Conservation (phyloP, 2,797 vertebrate genomes). For the Parauchenoglanis punctatus region DNA sequence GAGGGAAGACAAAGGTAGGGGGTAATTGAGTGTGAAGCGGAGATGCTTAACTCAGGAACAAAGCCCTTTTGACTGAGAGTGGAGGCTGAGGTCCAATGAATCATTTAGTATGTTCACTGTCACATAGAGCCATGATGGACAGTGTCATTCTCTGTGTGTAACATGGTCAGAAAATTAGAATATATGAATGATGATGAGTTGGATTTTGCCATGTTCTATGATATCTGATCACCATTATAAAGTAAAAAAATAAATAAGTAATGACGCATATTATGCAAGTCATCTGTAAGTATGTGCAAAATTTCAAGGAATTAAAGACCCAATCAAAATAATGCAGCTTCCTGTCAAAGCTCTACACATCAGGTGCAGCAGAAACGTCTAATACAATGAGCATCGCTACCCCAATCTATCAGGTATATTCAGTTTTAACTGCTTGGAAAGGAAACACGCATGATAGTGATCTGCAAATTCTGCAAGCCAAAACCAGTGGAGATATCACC, state of each 20-base stretch:
- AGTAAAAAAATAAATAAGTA: not conserved
- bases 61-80: slow-evolving; percentile 30
- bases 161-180: slow-evolving; percentile 45
- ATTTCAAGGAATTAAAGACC: not conserved
- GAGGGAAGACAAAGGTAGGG: slow-evolving; percentile 46
- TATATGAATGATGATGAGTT: slow-evolving; percentile 56
- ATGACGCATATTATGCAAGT: not conserved
- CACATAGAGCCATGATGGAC: slow-evolving; percentile 46
- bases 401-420: not conserved
- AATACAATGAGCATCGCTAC: not conserved
- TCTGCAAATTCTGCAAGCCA: not conserved
- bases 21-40: slow-evolving; percentile 55
- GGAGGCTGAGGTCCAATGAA: slow-evolving; percentile 44
- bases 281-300: not conserved
- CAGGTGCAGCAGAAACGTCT: not conserved
- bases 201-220: not conserved
- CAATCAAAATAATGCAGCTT: not conserved
- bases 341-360: not conserved
- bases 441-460: not conserved
- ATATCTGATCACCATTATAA: not conserved
- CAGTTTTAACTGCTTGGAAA: not conserved
- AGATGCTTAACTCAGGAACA: slow-evolving; percentile 35
- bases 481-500: not conserved
- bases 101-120: slow-evolving; percentile 52
- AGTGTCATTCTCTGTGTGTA: slow-evolving; percentile 43